These are phyloP conservation scores for Ammodytes marinus DNA, from an alignment of 2,113 vertebrate genomes.

Conservation along the genomic window DNA sequence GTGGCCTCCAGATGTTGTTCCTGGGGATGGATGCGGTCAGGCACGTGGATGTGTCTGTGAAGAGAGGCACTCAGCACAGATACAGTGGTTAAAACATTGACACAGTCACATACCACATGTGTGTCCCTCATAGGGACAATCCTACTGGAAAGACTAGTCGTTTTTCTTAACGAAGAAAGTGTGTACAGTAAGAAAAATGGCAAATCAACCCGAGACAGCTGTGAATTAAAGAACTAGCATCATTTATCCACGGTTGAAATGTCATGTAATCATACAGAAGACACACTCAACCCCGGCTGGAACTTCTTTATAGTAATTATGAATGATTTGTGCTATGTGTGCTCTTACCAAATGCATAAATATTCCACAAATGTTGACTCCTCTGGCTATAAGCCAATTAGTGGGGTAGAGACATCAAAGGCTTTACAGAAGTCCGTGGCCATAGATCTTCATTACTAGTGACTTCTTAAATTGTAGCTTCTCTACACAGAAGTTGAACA, in stretches of 20 bases:
- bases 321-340: neutral
- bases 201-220: neutral
- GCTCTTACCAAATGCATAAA: neutral
- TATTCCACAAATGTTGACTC: neutral
- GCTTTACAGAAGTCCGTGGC: neutral
- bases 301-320: neutral
- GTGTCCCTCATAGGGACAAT: conserved; percentile 16
- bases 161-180: neutral
- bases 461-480: neutral
- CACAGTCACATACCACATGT: conserved; percentile 29
- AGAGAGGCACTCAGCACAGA: conserved; percentile 30
- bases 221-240: neutral
- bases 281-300: neutral
- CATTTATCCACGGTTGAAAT: neutral
- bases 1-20: conserved; percentile 78
- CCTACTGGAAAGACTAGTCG: neutral
- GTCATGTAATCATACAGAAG: neutral
- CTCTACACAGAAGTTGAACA: neutral
- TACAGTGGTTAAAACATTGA: conserved; percentile 25
- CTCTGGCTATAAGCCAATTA: neutral
- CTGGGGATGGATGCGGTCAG: conserved; percentile 46
- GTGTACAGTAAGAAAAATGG: neutral
- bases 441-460: neutral
- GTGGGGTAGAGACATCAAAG: neutral
- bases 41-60: conserved; percentile 48